A percentile compares a stretch with the other conserved stretches of the same genome.
These are phyloP conservation scores for Anagyrus pseudococci DNA, from an alignment of 2,888 invertebrate species.

Conservation along the genomic window DNA sequence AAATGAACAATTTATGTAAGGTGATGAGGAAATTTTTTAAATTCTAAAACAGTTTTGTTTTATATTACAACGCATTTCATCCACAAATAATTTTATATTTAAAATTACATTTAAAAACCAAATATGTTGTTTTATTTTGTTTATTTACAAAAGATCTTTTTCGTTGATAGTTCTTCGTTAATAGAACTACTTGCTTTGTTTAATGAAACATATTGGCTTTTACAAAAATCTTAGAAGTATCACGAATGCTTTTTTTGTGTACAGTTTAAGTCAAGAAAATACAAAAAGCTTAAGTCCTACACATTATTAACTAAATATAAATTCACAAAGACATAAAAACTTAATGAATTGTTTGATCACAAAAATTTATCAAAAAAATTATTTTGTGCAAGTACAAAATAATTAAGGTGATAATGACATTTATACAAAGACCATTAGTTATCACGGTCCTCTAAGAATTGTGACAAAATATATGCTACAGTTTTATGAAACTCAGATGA, in stretches of 20 bases:
- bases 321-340: conserved; percentile 31
- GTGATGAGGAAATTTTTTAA: conserved; percentile 14
- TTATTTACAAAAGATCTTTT: conserved; percentile 37
- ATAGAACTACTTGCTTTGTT: conserved; percentile 14
- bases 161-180: conserved; percentile 27
- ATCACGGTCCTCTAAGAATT: conserved; percentile 4
- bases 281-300: conserved; percentile 29
- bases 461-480: not conserved
- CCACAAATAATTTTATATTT: conserved; percentile 30
- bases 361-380: conserved; percentile 10
- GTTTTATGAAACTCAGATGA: not conserved
- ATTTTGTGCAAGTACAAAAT: conserved; percentile 10
- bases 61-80: conserved; percentile 37
- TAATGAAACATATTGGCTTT: conserved; percentile 10
- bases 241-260: conserved; percentile 14
- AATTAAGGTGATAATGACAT: conserved; percentile 11
- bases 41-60: conserved; percentile 29
- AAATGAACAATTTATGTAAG: conserved; percentile 26
- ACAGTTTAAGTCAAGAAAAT: conserved; percentile 22
- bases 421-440: conserved; percentile 23
- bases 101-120: conserved; percentile 33
- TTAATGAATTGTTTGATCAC: conserved; percentile 22
- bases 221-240: conserved; percentile 9
- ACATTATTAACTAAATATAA: conserved; percentile 26
- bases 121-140: conserved; percentile 30